These are phyloP conservation scores for Rhinophrynus dorsalis DNA, from an alignment of 2,797 vertebrate species.

Conservation along the genomic window DNA sequence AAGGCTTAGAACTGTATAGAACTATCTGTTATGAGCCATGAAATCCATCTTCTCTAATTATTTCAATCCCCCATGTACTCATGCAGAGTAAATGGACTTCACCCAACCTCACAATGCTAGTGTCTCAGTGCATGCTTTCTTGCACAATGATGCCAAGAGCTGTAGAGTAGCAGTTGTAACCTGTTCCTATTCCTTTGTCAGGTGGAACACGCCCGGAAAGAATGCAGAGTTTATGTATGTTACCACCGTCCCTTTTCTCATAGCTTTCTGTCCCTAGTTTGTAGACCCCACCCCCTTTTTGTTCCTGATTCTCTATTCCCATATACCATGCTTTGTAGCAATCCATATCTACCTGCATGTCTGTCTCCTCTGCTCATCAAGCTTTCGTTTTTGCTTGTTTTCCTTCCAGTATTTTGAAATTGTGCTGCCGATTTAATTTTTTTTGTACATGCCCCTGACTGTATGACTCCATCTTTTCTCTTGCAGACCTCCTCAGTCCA, in stretches of 20 bases:
- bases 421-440: neutral
- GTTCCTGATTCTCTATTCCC: neutral
- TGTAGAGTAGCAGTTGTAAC: constrained; percentile 47
- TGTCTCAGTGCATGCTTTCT: neutral
- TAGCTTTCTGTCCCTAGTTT: constrained; percentile 5
- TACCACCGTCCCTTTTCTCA: neutral
- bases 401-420: too few species aligned
- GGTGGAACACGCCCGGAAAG: constrained; percentile 91
- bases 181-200: constrained; percentile 78
- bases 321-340: neutral
- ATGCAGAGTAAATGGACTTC: too few species aligned
- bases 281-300: neutral
- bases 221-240: constrained; percentile 95
- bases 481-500: constrained; percentile 89
- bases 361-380: neutral
- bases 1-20: too few species aligned
- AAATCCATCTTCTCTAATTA: too few species aligned
- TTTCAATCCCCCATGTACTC: too few species aligned
- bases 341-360: constrained; percentile 18
- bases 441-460: neutral
- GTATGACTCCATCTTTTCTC: neutral
- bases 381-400: neutral
- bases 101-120: too few species aligned
- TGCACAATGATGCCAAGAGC: neutral
- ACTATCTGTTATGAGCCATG: too few species aligned